These are phyloP conservation scores for Chirona hameri DNA, from an alignment of 2,888 invertebrate species.

Conservation along the genomic window DNA sequence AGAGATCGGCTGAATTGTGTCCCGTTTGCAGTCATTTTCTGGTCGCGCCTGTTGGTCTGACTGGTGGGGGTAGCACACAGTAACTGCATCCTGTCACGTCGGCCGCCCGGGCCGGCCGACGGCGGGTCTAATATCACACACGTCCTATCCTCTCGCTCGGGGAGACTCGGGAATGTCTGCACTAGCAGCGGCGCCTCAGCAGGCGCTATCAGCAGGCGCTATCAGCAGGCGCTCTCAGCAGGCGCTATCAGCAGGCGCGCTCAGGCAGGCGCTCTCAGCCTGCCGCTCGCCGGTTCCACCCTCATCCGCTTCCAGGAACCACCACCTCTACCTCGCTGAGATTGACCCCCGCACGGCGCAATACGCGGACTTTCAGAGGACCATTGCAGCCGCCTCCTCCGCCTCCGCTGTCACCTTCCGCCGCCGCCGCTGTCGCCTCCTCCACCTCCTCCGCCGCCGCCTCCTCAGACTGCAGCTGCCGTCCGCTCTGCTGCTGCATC, in stretches of 20 bases:
- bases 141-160: background rate
- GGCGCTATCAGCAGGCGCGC: too few relatives aligned
- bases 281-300: background rate
- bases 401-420: background rate
- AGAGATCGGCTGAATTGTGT: too few relatives aligned
- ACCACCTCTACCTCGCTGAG: background rate
- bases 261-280: constrained; percentile 4
- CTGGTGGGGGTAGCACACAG: background rate
- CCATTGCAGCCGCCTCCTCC: background rate
- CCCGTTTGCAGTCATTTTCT: too few relatives aligned
- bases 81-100: too few relatives aligned
- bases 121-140: background rate
- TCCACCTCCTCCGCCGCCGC: background rate
- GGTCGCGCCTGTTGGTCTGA: too few relatives aligned
- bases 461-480: too few relatives aligned
- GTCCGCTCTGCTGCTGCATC: too few relatives aligned
- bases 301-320: background rate
- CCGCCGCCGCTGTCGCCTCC: background rate
- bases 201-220: background rate
- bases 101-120: too few relatives aligned
- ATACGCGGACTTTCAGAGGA: background rate
- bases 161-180: background rate
- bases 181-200: background rate
- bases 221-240: background rate
- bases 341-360: too few relatives aligned